Conservation (phyloP, 2,113 vertebrate species). For the Malurus cyaneus region DNA sequence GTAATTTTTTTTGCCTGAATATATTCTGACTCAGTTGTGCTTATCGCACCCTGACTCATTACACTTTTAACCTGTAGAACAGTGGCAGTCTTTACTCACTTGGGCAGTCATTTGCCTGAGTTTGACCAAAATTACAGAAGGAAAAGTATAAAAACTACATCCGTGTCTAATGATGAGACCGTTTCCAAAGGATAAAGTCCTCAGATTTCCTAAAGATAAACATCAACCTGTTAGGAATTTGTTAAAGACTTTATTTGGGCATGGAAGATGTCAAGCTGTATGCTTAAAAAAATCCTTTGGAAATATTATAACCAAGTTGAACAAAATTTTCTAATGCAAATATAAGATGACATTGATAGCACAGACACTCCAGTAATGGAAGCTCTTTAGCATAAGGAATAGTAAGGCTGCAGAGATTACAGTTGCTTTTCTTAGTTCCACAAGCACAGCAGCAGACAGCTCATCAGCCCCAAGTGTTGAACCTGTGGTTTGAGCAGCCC, state of each 20-base stretch:
- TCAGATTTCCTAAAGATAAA: background rate
- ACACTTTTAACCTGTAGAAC: background rate
- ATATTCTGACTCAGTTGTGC: background rate
- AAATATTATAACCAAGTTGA: background rate
- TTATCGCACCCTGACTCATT: background rate
- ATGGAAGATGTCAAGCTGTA: background rate
- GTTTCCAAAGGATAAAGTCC: background rate
- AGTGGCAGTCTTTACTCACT: background rate
- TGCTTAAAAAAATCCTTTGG: background rate
- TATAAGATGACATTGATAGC: background rate
- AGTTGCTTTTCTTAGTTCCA: background rate
- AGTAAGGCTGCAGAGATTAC: background rate
- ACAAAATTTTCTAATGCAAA: background rate
- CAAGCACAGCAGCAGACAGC: background rate
- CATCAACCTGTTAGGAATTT: background rate
- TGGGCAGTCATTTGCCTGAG: background rate
- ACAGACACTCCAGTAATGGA: background rate
- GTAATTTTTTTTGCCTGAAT: background rate
- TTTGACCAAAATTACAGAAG: background rate
- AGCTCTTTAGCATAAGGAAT: background rate
- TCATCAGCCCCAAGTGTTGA: background rate
- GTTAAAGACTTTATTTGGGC: background rate
- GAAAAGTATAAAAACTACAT: background rate
- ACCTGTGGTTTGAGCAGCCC: background rate
- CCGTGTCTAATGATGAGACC: background rate